These are phyloP conservation scores for Macrophya alboannulata DNA, from an alignment of 2,888 invertebrate species.

Conservation along the genomic window DNA sequence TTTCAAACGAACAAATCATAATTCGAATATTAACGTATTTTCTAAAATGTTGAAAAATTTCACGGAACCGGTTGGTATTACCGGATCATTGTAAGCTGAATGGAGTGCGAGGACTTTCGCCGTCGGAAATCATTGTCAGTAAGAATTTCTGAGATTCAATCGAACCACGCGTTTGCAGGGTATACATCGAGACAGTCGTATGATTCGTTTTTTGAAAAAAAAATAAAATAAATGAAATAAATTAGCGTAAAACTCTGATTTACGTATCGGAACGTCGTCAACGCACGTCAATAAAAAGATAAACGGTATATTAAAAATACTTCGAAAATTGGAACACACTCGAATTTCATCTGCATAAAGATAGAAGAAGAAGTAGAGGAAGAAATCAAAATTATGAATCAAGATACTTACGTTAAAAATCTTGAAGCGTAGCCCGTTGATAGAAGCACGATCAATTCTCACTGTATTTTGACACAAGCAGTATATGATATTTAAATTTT, in stretches of 20 bases:
- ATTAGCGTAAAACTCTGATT: neutral
- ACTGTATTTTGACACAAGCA: constrained; percentile 21
- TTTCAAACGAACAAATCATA: neutral
- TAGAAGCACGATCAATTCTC: constrained; percentile 10
- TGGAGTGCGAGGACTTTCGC: neutral
- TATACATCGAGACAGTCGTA: neutral
- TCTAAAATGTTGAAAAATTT: neutral
- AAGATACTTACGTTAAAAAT: constrained; percentile 26
- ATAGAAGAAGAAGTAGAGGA: neutral
- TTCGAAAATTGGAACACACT: neutral
- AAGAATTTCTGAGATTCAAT: neutral
- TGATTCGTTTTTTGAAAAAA: neutral
- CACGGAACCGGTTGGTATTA: neutral
- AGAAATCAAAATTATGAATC: neutral
- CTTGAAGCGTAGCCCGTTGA: constrained; percentile 4
- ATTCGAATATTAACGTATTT: neutral
- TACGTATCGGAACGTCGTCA: neutral
- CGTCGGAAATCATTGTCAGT: neutral
- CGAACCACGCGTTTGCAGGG: neutral
- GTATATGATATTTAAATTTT: neutral
- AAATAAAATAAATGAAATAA: no score
- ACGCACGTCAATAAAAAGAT: neutral
- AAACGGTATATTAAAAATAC: neutral
- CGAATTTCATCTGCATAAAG: neutral
- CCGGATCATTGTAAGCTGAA: neutral